Evolutionary conservation across 2,113 vertebrate species (phyloP).

Genomic region (Notiomystis cincta): DNA sequence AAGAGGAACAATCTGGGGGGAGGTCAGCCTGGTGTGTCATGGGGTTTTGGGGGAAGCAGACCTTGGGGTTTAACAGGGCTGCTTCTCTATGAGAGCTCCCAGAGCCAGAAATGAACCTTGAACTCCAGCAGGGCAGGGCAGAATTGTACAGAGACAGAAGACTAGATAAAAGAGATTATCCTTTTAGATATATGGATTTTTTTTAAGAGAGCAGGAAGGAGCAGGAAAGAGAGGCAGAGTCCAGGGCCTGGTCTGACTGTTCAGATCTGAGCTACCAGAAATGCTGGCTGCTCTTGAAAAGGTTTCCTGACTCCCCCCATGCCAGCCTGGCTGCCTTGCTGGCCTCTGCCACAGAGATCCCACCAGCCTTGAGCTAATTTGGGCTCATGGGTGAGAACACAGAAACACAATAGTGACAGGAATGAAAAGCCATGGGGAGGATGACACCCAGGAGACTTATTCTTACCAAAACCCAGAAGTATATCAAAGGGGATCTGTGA

Average conservation of each 20-base stretch:
- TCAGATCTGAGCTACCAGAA: conserved; percentile 10
- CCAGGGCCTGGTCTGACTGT: not conserved
- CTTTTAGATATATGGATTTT: not conserved
- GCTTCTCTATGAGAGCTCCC: not conserved
- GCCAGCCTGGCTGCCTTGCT: not conserved
- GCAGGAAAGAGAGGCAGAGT: not conserved
- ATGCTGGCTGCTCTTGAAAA: conserved; percentile 26
- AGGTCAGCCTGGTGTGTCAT: not conserved
- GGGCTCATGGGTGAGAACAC: not conserved
- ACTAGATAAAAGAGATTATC: not conserved
- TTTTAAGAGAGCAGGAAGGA: not conserved
- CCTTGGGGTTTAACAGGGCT: too few species aligned
- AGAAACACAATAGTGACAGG: conserved; percentile 1
- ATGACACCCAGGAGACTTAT: not conserved
- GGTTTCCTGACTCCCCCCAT: not conserved
- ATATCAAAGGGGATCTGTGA: not conserved
- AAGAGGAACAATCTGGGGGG: not conserved
- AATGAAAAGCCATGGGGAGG: not conserved
- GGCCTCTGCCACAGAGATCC: not conserved
- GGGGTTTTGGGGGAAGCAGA: not conserved
- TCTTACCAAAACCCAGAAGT: not conserved
- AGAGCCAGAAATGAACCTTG: not conserved
- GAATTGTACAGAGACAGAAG: not conserved
- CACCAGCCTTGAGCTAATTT: not conserved
- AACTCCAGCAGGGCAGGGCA: not conserved